These are phyloP conservation scores for Lysiphlebus fabarum DNA, from an alignment of 1,140 invertebrate species.

Conservation along the genomic window DNA sequence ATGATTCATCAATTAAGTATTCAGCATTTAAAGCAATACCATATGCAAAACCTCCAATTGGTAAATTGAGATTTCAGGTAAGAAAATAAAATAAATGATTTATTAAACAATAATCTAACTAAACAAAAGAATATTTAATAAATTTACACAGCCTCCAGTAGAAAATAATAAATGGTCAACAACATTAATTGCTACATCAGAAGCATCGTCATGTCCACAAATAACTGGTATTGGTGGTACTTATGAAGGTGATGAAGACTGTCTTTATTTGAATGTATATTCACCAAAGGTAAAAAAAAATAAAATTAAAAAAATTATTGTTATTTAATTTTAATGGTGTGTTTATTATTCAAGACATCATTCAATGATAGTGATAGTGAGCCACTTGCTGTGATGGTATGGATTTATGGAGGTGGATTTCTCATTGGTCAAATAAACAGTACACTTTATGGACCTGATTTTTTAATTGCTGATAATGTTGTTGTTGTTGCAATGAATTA, in stretches of 20 bases:
- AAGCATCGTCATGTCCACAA: conserved; percentile 30
- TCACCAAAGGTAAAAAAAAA: conserved; percentile 46
- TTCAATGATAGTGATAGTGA: background rate
- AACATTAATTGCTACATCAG: conserved; percentile 16
- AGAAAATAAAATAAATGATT: background rate
- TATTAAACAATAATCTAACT: no score
- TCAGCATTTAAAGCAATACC: conserved; percentile 38
- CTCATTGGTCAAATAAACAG: conserved; percentile 33
- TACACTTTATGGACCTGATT: conserved; percentile 35
- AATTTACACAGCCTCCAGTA: conserved; percentile 23
- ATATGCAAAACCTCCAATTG: conserved; percentile 32
- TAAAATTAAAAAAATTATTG: background rate
- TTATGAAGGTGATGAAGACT: conserved; percentile 48
- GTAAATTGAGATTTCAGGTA: conserved; percentile 31
- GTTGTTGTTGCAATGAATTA: conserved; percentile 56
- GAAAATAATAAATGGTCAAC: conserved; percentile 26
- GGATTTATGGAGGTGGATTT: conserved; percentile 58
- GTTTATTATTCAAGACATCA: no score
- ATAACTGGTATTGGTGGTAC: conserved; percentile 28
- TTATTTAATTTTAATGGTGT: background rate
- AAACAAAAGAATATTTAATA: background rate
- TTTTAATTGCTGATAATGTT: conserved; percentile 47
- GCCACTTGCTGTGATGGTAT: conserved; percentile 53
- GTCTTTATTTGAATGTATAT: conserved; percentile 66
- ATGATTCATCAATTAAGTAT: conserved; percentile 23